Evolutionary conservation across 2,888 invertebrate species (phyloP), one percentile per base, ranked within the genome.

Genomic region (Ormyrus rosae): DNA sequence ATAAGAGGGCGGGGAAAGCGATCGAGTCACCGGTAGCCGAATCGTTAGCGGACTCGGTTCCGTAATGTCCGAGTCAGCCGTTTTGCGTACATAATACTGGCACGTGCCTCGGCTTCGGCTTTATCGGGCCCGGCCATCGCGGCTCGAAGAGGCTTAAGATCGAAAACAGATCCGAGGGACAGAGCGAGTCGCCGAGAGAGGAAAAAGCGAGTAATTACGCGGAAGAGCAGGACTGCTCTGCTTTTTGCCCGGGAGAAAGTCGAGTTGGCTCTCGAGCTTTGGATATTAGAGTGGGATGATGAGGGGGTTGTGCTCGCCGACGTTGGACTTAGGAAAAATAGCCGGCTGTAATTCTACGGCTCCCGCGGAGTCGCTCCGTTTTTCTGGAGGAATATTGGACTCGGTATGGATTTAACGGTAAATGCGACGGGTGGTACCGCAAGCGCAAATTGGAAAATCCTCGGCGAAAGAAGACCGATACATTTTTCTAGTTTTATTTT

Each of bases 131-230:
- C 34, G 34, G 34, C 34, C 34, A 34, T 34, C 34, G 34, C 34
- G 34, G 74, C 79, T 79, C 70, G 48, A 56, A 63, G 50, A 72
- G 46, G 69, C 67, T 72, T 73, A 34, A 34, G 70, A 69, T 70
- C 63, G 78, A 82, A 79, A 83, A 79, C 83, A 56, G 81, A 81
- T 84, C 34, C 34, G 34, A 34, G 34, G 34, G 34, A 34, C 19
- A 4, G 34, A 4, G 34, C 34, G 34, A 34, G 34, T 34, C 34
- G 34, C 2, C 34, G 34, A 34, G 19, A 34, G 19, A 19, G 67
- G 58, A 55, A 61, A 86, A 85, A 84, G 82, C 84, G 83, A 84
- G 71, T 83, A 84, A 84, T 84, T 85, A 83, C 56, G 71, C 71
- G 77, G 61, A 69, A 55, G 67, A 7, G 50, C 34, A 70, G 50